Evolutionary conservation across 2,888 invertebrate species (phyloP).

Genomic region (Ophion obscuratus): DNA sequence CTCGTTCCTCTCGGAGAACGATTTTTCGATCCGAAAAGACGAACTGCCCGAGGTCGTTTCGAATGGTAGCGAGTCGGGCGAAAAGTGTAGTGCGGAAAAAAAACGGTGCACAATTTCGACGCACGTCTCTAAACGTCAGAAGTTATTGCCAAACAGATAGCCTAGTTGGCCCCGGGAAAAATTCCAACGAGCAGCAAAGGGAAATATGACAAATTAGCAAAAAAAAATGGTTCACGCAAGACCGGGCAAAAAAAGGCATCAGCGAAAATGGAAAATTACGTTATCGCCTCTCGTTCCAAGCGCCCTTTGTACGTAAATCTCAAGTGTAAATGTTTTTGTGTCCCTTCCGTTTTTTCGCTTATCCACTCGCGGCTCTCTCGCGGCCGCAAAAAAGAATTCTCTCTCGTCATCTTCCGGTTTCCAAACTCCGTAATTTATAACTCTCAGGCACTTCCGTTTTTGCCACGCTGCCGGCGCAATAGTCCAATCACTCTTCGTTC

Average conservation of each 20-base stretch:
- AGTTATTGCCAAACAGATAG: neutral
- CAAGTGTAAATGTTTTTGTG: neutral
- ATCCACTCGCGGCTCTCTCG: neutral
- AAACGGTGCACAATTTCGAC: too few species aligned
- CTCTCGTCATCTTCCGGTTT: conserved; percentile 44
- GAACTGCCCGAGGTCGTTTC: too few species aligned
- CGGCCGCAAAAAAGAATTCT: conserved; percentile 33
- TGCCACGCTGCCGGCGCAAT: conserved; percentile 22
- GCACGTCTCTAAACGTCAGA: too few species aligned
- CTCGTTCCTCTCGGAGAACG: too few species aligned
- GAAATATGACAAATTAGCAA: neutral
- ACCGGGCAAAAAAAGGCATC: neutral
- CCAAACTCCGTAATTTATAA: conserved; percentile 42
- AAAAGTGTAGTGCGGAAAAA: too few species aligned
- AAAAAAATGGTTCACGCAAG: neutral
- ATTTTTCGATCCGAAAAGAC: too few species aligned
- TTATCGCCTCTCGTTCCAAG: neutral
- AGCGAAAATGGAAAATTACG: conserved; percentile 29
- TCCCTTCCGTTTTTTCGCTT: neutral
- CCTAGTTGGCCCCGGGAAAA: neutral
- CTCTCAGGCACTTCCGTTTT: conserved; percentile 36
- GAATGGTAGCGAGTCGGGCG: too few species aligned
- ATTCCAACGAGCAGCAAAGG: neutral
- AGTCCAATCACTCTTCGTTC: conserved; percentile 33
- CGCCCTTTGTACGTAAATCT: neutral